Base-by-base conservation (phyloP, 64 coral and sea anemone species). In the Montipora cactus region DNA sequence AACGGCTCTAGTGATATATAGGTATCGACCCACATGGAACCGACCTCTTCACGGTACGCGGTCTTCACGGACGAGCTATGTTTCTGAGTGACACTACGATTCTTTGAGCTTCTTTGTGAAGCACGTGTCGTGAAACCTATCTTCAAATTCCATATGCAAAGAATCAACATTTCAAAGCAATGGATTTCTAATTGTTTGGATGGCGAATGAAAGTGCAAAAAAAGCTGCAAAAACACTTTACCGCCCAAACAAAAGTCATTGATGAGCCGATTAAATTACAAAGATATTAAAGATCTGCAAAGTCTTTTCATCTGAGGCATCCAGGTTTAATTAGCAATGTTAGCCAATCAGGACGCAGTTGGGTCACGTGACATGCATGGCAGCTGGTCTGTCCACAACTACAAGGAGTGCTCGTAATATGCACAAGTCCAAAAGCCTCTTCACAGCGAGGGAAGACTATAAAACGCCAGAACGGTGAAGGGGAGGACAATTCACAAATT, bases 171-270 rank as follows among this genome's bases (percentile, higher is more conserved):
- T 96, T 93, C 87, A 96, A 96, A 94, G 87, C 93, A 91, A 88
- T 90, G 89, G 73, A 59, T 80, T 59, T 66, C 69, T 94, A 87
- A 96, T 96, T 96, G 95, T 90, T 94, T 96, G 91, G 80, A 78
- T 81, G 71, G 91, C 77, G 76, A 96, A 94, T 91, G 87, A 94
- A 89, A 98, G 96, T 95, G 89, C 80, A 94, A 98, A 98, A 37
- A 91, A 98, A 98, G 92, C 96, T 98, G 96, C 84, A 73, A 98
- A 81, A 97, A 97, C 95, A 97, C 83, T 97, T 92, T 92, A 94
- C 88, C 78, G 88, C 92, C 88, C 90, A 91, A 94, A 98, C 93
- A 98, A 98, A 98, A 98, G 96, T 98, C 96, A 98, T 95, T 95
- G 93, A 98, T 95, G 75, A 75, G 67, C 23, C 87, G 92, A 96